These are phyloP conservation scores for Elegia similella DNA, from an alignment of 2,888 invertebrate genomes.

Conservation along the genomic window DNA sequence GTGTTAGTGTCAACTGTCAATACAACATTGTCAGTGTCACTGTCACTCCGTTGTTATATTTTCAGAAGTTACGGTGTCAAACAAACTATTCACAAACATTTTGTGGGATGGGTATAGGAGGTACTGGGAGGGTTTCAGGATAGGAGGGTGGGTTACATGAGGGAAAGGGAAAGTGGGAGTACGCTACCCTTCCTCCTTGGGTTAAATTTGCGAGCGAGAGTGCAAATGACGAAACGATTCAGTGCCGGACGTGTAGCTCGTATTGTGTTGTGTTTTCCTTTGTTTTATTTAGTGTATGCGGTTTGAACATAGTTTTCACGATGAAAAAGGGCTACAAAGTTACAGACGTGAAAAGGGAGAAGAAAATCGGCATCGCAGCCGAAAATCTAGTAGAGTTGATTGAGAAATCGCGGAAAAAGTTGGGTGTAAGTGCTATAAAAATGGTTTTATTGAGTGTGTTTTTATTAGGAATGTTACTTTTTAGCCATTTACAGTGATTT, in stretches of 20 bases:
- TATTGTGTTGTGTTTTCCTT: conserved; percentile 35
- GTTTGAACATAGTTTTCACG: conserved; percentile 25
- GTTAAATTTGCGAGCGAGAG: conserved; percentile 25
- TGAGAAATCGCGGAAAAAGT: conserved; percentile 85
- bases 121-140: neutral
- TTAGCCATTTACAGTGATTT: conserved; percentile 16
- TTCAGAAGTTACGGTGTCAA: too few relatives aligned
- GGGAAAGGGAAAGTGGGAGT: neutral
- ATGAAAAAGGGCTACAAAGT: conserved; percentile 87
- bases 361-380: conserved; percentile 87
- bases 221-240: conserved; percentile 18
- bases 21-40: too few relatives aligned
- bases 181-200: neutral
- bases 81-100: too few relatives aligned
- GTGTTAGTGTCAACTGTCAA: too few relatives aligned
- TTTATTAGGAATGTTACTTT: conserved; percentile 4
- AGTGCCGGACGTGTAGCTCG: conserved; percentile 6
- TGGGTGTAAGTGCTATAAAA: conserved; percentile 72
- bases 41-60: too few relatives aligned
- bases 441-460: conserved; percentile 21
- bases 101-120: neutral
- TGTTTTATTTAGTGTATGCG: conserved; percentile 32
- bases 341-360: conserved; percentile 84
- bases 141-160: neutral
- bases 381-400: conserved; percentile 84